Conservation (phyloP, 92 coral and sea anemone species). For the Zoanthus gigantus region DNA sequence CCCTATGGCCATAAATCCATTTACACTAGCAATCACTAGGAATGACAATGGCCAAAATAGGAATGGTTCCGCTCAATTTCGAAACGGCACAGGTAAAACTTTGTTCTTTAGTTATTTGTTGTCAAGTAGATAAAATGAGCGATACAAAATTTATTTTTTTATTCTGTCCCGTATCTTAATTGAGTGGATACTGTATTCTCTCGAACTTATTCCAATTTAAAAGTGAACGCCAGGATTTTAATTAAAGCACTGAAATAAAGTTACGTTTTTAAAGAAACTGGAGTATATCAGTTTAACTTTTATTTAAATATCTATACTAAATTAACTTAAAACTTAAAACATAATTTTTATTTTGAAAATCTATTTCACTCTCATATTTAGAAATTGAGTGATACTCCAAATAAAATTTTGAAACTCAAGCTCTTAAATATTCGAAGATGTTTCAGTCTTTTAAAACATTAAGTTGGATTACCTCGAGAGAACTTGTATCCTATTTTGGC, state of each 20-base stretch:
- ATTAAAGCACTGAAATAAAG: background rate
- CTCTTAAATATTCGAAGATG: background rate
- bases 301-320: background rate
- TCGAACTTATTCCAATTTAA: background rate
- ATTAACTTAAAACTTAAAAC: background rate
- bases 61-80: conserved; percentile 47
- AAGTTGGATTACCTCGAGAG: background rate
- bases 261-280: too few relatives aligned
- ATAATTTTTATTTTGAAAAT: too few relatives aligned
- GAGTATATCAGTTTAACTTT: background rate
- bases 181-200: conserved; percentile 29
- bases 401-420: background rate
- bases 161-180: conserved; percentile 20
- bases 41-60: conserved; percentile 30
- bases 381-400: background rate
- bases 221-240: background rate
- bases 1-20: conserved; percentile 38
- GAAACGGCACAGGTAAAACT: conserved; percentile 34
- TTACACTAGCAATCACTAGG: conserved; percentile 40
- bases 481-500: conserved; percentile 5
- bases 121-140: conserved; percentile 24
- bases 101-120: conserved; percentile 9
- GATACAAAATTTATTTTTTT: background rate
- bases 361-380: too few relatives aligned
- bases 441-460: background rate